phyloP scores from a whole-genome alignment of 1,140 invertebrate species.

The Philaenus spumarius region DNA sequence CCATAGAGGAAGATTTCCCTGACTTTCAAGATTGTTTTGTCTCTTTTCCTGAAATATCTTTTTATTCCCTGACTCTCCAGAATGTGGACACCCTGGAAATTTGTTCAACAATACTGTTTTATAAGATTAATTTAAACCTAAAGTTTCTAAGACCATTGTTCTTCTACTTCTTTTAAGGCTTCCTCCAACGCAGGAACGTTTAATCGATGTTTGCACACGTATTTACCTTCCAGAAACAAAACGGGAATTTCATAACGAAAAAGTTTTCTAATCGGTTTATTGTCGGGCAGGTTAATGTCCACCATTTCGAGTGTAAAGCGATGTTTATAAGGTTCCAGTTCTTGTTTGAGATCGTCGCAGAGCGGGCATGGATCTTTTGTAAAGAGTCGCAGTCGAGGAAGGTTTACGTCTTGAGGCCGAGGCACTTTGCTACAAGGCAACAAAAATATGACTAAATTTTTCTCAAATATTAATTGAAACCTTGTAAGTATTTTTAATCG shows the following conservation, averaged over 20 bases:
- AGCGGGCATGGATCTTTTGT: constrained; percentile 75
- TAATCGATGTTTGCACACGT: constrained; percentile 74
- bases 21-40: too few species aligned
- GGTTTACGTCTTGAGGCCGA: not conserved
- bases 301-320: constrained; percentile 60
- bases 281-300: constrained; percentile 65
- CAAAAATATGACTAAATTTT: too few species aligned
- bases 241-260: constrained; percentile 84
- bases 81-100: too few species aligned
- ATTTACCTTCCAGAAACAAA: constrained; percentile 73
- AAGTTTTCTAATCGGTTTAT: constrained; percentile 61
- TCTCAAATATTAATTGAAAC: too few species aligned
- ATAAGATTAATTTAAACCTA: too few species aligned
- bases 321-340: constrained; percentile 53
- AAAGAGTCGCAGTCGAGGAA: constrained; percentile 62
- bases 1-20: too few species aligned
- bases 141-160: too few species aligned
- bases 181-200: constrained; percentile 48
- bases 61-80: too few species aligned
- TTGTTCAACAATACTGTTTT: too few species aligned
- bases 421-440: not conserved
- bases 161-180: constrained; percentile 35
- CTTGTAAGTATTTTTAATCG: not conserved
- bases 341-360: constrained; percentile 70
- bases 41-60: too few species aligned